Evolutionary conservation across 2,113 vertebrate genomes (phyloP), one percentile per base, ranked within the genome.

Genomic region (Thymallus thymallus): DNA sequence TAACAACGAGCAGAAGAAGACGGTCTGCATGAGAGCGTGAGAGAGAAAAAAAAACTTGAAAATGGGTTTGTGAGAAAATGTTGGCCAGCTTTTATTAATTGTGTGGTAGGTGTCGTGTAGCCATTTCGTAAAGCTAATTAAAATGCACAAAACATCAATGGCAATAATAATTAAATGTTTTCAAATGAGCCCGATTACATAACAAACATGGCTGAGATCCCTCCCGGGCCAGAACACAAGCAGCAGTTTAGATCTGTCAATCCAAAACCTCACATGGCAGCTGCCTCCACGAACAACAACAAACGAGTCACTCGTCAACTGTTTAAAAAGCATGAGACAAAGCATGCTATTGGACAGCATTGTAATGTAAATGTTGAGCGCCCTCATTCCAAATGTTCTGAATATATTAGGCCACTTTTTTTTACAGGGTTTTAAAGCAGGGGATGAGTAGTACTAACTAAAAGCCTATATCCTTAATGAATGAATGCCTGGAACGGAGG

Each of bases 41-140:
- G 61, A 62, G 51, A 66, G 64, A 66, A 30, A 66, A 18, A 66
- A n/a, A 22, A 32, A 9, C 14, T 9, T 6, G 63, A 18, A 18
- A 16, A 16, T 23, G 14, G 24, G 62, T 18, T 66, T 66, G 14
- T 66, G 64, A 30, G 30, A 35, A 32, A 16, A 66, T 35, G 62
- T 14, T 30, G 16, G 63, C 64, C 30, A 18, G 30, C 30, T 35
- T 3, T 3, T 60, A 62, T 75, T 71, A 6, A 7, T 72, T 58
- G 69, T 72, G 65, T 67, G 75, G 32, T 61, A 76, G 66, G 69
- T 80, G 74, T 80, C 45, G 68, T 75, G 74, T 69, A 69, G 62
- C 51, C 64, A 51, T 51, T 51, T 51, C 23, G 68, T 26, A 80
- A 48, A 69, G 60, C 67, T 22, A 68, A 41, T 64, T 29, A 46